Base-by-base conservation (phyloP, 2,113 vertebrate species). In the Geococcyx californianus region DNA sequence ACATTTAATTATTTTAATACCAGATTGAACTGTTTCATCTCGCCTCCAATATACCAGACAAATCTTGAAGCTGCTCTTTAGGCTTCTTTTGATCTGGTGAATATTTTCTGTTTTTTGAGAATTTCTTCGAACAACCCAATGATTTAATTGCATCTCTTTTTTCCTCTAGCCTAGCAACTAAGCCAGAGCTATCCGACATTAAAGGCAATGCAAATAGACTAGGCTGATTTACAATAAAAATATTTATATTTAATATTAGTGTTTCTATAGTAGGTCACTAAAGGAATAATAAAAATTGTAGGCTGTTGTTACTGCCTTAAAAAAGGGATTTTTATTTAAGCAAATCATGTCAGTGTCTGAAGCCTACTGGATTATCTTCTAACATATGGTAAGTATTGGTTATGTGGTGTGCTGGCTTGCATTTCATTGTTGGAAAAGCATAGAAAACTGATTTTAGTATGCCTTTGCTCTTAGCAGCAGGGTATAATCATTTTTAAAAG, bases 381-480 rank as follows among this genome's bases (percentile, higher is more conserved):
- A 97, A 97, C 87, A 93, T 94, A 91, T 86, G 93, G 80, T 97
- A 97, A 96, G 70, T 97, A 95, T 84, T 96, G 85, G 93, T 79
- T 96, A 97, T 95, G 73, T 96, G 70, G 80, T 96, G 72, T 88
- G 84, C 92, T 96, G 94, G 92, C 94, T 97, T 97, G 78, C 80
- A 97, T 89, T 90, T 96, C 93, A 95, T 95, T 96, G 94, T 91
- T 97, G 94, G 63, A 80, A 97, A 97, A 97, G 90, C 95, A 97
- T 93, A 97, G 96, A 98, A 97, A 97, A 97, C 92, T 96, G 89
- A 97, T 95, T 97, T 97, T 89, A 94, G 68, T 94, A 93, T 96
- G 93, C 76, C 90, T 98, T 97, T 97, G 83, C 85, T 97, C 94
- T 97, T 96, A 97, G 81, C 95, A 97, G 81, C 87, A 97, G 84